These are phyloP conservation scores for Lota lota DNA, from an alignment of 2,113 vertebrate species.

Conservation along the genomic window DNA sequence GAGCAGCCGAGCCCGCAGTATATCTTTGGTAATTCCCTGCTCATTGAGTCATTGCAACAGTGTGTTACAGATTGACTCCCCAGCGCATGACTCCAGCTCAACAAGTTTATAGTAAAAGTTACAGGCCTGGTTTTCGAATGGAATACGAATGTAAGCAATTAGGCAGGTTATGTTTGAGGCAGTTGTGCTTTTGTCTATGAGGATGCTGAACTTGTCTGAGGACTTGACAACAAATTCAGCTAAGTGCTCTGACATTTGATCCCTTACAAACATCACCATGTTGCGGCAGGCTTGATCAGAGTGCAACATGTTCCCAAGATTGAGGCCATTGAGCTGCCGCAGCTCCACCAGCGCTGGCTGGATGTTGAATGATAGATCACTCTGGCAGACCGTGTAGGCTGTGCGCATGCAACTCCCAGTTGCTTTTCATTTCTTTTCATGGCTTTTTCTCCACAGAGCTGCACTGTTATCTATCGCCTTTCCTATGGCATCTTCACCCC, in stretches of 20 bases:
- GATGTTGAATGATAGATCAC: neutral
- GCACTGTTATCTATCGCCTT: neutral
- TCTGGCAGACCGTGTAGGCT: neutral
- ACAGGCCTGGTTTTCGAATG: too few relatives aligned
- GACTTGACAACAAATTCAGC: neutral
- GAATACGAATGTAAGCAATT: too few relatives aligned
- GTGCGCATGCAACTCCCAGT: neutral
- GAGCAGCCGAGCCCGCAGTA: too few relatives aligned
- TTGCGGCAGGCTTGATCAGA: neutral
- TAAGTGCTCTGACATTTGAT: neutral
- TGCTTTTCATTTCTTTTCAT: neutral
- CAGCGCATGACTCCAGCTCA: too few relatives aligned
- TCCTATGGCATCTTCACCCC: too few relatives aligned
- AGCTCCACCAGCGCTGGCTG: conserved; percentile 1
- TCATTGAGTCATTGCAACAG: too few relatives aligned
- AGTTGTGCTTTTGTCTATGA: neutral
- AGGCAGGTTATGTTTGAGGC: neutral
- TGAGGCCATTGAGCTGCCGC: too few relatives aligned
- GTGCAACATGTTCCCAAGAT: too few relatives aligned
- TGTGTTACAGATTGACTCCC: too few relatives aligned
- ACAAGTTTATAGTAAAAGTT: too few relatives aligned
- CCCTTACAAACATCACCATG: neutral
- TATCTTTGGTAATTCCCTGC: too few relatives aligned
- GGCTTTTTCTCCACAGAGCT: too few relatives aligned
- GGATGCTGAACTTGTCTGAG: neutral